Evolutionary conservation across 1,140 invertebrate genomes (phyloP).

Genomic region (Mesaphorura yosii): DNA sequence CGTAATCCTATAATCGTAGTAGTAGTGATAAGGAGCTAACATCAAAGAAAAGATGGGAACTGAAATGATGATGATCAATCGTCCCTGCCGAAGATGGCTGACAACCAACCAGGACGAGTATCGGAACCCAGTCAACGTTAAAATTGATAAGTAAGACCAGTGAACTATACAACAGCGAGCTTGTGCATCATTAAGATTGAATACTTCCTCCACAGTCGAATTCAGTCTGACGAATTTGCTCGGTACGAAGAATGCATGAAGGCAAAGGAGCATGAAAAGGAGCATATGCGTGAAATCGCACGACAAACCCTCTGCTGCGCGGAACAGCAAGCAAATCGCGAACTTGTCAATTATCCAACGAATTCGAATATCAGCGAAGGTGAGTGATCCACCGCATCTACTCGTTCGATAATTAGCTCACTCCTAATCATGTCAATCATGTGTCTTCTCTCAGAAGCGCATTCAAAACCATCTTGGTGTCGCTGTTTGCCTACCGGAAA

Average conservation of each 20-base stretch:
- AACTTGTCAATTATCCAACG: constrained; percentile 15
- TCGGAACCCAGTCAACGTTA: constrained; percentile 13
- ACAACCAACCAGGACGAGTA: constrained; percentile 26
- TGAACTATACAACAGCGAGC: neutral
- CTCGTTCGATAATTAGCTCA: no score
- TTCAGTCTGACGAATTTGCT: constrained; percentile 20
- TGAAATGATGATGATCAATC: constrained; percentile 25
- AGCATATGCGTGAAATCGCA: neutral
- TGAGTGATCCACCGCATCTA: neutral
- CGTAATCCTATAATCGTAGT: no score
- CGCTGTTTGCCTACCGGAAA: constrained; percentile 26
- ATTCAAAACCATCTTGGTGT: constrained; percentile 22
- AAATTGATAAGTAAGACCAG: constrained; percentile 11
- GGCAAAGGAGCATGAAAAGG: constrained; percentile 1
- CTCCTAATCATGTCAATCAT: no score
- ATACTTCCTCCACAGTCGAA: constrained; percentile 10
- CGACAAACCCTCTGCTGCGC: constrained; percentile 15
- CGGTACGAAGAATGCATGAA: constrained; percentile 24
- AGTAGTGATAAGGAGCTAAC: no score
- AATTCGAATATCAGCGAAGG: constrained; percentile 23
- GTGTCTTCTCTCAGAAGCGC: no score
- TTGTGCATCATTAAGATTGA: neutral
- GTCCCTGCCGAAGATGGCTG: constrained; percentile 17
- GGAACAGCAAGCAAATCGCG: constrained; percentile 19
- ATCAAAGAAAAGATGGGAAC: no score